Base-by-base conservation (phyloP, 2,113 vertebrate genomes). In the Galbula dea region DNA sequence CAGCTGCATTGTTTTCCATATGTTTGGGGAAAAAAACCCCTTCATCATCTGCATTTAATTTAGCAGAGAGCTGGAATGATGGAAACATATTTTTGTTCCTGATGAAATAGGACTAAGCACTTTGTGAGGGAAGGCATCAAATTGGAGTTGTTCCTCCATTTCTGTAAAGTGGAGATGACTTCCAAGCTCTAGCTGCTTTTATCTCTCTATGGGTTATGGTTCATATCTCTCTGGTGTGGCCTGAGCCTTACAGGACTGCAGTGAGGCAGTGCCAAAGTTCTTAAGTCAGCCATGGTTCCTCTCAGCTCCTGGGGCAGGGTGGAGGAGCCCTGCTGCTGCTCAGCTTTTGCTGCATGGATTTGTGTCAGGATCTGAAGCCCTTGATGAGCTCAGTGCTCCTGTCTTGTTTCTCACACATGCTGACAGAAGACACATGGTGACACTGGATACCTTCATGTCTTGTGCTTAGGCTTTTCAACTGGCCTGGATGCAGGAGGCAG, bases 1-100 rank as follows among this genome's bases (percentile, higher is more conserved):
- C 54, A 45, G 39, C 82, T 84, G 32, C 13, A 0, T 90, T 78
- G 67, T 72, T 66, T 81, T 72, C 90, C 80, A 76, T 88, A 72
- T 84, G 71, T 74, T 89, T 90, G 88, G 39, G 52, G 32, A 83
- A 77, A n/a, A 76, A 83, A 65, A 77, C 1, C 5, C 13, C 26
- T 72, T 68, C 52, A 8, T 86, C 93, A 83, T 54, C 71, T 97
- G 94, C 29, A 34, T 90, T 61, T 72, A 61, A 95, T 95, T 97
- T 94, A 93, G 55, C 48, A 67, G 68, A 74, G 73, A 80, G 86
- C 52, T 86, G 80, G 66, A 87, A 65, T 90, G 83, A 81, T 5
- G 19, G 93, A 92, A 95, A 72, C 41, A 4, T 32, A 32, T 68
- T 90, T 89, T 80, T 57, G 20, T 80, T 94, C 62, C 37, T 55